Evolutionary conservation across 2,888 invertebrate genomes (phyloP), one percentile per base, ranked within the genome.

Genomic region (Cabera pusaria): DNA sequence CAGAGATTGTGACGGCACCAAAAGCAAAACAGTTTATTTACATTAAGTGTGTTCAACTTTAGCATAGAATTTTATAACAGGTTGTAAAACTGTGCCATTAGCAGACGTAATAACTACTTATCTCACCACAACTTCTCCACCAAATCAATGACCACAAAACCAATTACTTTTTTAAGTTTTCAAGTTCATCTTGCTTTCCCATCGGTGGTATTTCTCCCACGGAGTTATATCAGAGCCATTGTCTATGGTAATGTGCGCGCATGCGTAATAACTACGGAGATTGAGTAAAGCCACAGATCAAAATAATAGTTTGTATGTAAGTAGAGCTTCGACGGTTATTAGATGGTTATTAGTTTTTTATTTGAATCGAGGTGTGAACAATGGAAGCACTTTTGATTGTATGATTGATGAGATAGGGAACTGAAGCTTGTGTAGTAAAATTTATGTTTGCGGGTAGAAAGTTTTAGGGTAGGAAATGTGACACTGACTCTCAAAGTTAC

Each of bases 201-300:
- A 38, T 11, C 32, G 5, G 26, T n/a, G 24, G 40, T 5, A 34
- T 40, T 33, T 10, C 23, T 40, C 40, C 28, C 40, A 40, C 33
- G 24, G 11, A 12, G 16, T 38, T 31, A 34, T 28, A 24, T 18
- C 33, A 40, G 11, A 17, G 9, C 7, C 23, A 24, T 33, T 32
- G 32, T 40, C 6, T 28, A 24, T 48, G 37, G 34, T 31, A 48
- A 44, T 44, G 21, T 34, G 44, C 44, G 39, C 41, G 47, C 40
- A 37, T 38, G 27, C 44, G 48, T 44, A 48, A 48, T 48, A 34
- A 41, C 40, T 16, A 10, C 6, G 7, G 3, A 22, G 31, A 22
- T 16, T 21, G 29, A 9, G n/a, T 14, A 10, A 28, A 17, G 9
- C 14, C 4, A 14, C 14, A 14, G 14, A 14, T 14, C 4, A 4